Base-by-base conservation (phyloP, 1,140 invertebrate species). In the Drosophila sp. region DNA sequence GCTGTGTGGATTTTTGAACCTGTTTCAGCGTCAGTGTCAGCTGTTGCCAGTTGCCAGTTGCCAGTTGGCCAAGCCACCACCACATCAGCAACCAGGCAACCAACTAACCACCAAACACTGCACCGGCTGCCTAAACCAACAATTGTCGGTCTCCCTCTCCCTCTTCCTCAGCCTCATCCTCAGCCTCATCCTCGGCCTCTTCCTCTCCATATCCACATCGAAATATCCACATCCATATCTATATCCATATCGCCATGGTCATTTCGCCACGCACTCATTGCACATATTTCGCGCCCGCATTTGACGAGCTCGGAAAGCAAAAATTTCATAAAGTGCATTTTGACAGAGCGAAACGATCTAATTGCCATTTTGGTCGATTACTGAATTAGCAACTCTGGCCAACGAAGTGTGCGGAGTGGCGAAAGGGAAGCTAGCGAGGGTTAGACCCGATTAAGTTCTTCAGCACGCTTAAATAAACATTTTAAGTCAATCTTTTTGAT, bases 61-160 rank as follows among this genome's bases (percentile, higher is more conserved):
- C 40, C 58, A 53, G 36, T 38, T 38, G 43, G 71, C 13, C 40
- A 74, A 78, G 73, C 78, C 86, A 82, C 79, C 80, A 89, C 81
- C 79, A 70, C 86, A 82, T 76, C 80, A 89, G 81, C 79, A 70
- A 64, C 65, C 78, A 81, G 45, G 18, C 65, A 53, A 69, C 53
- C 67, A 69, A 76, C 77, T 63, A 65, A 77, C 65, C 56, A 78
- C 76, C 78, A 73, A 76, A 40, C 66, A 46, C 72, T 84, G 83
- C 89, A 90, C 89, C 89, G 89, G 89, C 89, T 89, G 70, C 71
- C 76, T 81, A 90, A 91, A 91, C 84, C 89, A 91, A 91, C 89
- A 91, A 91, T 80, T 78, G 78, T 90, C 76, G 87, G 80, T 89
- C 70, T 27, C 25, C 58, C 66, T 61, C 61, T 40, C 18, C 36